A percentile compares a stretch with the other conserved stretches of the same genome.
Evolutionary conservation across 2,797 vertebrate species (phyloP).

Genomic region (Acanthurus leucopareius): DNA sequence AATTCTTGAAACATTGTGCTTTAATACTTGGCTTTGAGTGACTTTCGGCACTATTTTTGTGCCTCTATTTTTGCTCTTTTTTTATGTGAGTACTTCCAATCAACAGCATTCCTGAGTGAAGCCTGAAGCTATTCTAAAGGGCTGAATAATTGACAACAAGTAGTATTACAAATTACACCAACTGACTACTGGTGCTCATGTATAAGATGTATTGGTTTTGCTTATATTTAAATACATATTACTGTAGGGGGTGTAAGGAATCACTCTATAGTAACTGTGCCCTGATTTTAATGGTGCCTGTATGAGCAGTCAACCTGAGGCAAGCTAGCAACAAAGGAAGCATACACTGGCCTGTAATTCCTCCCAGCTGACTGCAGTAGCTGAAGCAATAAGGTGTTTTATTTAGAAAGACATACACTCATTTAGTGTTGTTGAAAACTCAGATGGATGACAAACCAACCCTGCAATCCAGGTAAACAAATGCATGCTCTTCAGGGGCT

Average conservation of each 20-base stretch:
- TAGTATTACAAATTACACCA: slow-evolving; percentile 48
- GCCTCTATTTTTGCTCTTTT: slow-evolving; percentile 66
- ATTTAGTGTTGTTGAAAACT: slow-evolving; percentile 29
- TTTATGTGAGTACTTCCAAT: slow-evolving; percentile 60
- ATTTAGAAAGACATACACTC: slow-evolving; percentile 37
- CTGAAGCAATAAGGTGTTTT: slow-evolving; percentile 41
- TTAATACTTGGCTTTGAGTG: slow-evolving; percentile 68
- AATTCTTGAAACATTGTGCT: slow-evolving; percentile 72
- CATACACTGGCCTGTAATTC: slow-evolving; percentile 10
- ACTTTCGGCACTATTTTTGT: slow-evolving; percentile 72
- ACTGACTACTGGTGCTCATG: slow-evolving; percentile 19
- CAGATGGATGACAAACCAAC: slow-evolving; percentile 39
- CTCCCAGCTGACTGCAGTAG: slow-evolving; percentile 45
- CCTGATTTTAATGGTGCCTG: slow-evolving; percentile 52
- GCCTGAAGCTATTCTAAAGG: slow-evolving; percentile 48
- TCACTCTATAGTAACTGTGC: slow-evolving; percentile 32
- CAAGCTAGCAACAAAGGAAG: slow-evolving; percentile 41
- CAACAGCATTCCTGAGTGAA: slow-evolving; percentile 51
- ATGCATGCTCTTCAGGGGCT: slow-evolving; percentile 2
- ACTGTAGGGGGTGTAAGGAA: slow-evolving; percentile 16
- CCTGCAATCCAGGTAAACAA: slow-evolving; percentile 30
- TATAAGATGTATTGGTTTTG: slow-evolving; percentile 14
- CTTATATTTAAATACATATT: slow-evolving; percentile 35
- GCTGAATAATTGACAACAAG: slow-evolving; percentile 47
- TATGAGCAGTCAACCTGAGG: slow-evolving; percentile 58